Evolutionary conservation across 1,140 invertebrate genomes (phyloP), one percentile per base, ranked within the genome.

Genomic region (Gonatopus flavifemur): DNA sequence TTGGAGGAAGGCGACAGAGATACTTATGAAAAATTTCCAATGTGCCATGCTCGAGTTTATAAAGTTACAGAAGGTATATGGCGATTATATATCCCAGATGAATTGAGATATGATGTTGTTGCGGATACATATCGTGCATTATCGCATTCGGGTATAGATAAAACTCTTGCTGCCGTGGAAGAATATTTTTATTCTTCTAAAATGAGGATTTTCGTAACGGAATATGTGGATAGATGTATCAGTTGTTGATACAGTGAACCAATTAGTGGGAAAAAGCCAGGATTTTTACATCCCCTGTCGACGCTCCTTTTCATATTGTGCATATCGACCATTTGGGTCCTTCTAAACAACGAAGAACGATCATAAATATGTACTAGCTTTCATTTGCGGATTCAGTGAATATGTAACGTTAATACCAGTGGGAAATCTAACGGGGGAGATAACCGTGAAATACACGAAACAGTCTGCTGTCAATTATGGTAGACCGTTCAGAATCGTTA

Each of bases 121-220:
- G 6, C 10, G 13, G 15, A 33, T 15, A 13, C 4, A 13, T 13
- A 4, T 9, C 13, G 32, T 9, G 4, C 19, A 52, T 28, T 22
- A 35, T 42, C 20, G 41, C 49, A 39, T 5, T 44, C 46, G 16
- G 41, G 33, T 4, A 3, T 43, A 2, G 62, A 65, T 6, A 70
- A 61, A 39, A 61, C 64, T 1, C 35, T 61, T 8, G 47, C 58
- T 10, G 52, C 53, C 31, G 55, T 67, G 19, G 40, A 51, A 24
- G 49, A 55, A 32, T 42, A 50, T 46, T 71, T 58, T 52, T 68
- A 57, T 55, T 67, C 68, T 47, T 39, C 43, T 20, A 49, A 46
- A 16, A 64, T 64, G 59, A 44, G 39, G 16, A 49, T 36, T 33
- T 61, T 61, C 19, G 51, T 50, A 1, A 38, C 32, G 9, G 58